Percentiles rank a stretch among this genome's conserved stretches.
These are phyloP conservation scores for Hydractinia echinata DNA, from an alignment of 30 jellyfish, hydroid and myxozoan species.

Conservation along the genomic window DNA sequence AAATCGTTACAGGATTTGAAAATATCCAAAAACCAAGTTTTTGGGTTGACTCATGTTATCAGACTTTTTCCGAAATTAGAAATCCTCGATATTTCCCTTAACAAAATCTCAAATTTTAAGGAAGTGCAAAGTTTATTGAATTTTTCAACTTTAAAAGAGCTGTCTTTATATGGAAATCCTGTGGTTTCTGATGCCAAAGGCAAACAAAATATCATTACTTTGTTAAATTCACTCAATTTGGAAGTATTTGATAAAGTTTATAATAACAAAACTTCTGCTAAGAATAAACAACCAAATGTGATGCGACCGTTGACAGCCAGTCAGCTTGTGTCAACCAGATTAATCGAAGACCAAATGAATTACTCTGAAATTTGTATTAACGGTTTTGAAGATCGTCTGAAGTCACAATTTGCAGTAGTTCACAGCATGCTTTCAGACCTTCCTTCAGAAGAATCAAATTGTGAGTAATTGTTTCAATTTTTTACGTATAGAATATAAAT, in stretches of 20 bases:
- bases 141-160: conserved; percentile 17
- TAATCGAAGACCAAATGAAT: conserved; percentile 22
- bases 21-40: conserved; percentile 7
- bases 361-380: conserved; percentile 6
- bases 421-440: conserved; percentile 8
- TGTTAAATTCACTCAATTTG: not conserved
- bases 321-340: conserved; percentile 32
- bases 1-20: conserved; percentile 14
- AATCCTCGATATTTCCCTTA: not conserved
- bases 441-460: not conserved
- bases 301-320: conserved; percentile 50
- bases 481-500: no score
- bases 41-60: not conserved
- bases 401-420: conserved; percentile 13
- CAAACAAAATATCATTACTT: not conserved
- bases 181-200: not conserved
- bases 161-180: conserved; percentile 24
- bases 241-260: conserved; percentile 2
- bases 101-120: not conserved
- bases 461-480: not conserved
- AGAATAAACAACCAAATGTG: conserved; percentile 3
- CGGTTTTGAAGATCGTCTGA: conserved; percentile 7
- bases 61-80: conserved; percentile 23
- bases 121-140: not conserved
- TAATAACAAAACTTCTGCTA: not conserved